Evolutionary conservation across 2,113 vertebrate genomes (phyloP).

Genomic region (Proterorhinus semilunaris): DNA sequence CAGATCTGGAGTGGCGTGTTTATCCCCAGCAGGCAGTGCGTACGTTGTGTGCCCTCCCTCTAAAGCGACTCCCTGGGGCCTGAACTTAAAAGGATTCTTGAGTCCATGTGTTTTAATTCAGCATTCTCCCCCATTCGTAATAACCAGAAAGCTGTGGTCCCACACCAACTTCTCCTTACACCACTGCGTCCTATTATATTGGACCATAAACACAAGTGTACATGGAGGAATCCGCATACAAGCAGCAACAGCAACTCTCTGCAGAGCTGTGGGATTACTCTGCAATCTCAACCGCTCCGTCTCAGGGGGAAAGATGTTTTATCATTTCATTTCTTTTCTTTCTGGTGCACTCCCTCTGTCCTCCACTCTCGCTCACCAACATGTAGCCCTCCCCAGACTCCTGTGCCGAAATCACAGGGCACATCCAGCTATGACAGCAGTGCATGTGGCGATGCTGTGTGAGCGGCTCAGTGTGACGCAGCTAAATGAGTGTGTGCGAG

Average conservation of each 20-base stretch:
- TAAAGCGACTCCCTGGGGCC: constrained; percentile 36
- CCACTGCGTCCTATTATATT: constrained; percentile 22
- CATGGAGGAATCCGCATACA: constrained; percentile 43
- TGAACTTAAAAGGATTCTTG: constrained; percentile 63
- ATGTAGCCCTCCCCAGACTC: constrained; percentile 71
- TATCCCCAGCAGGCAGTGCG: constrained; percentile 42
- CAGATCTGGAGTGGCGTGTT: constrained; percentile 52
- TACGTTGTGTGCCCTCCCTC: constrained; percentile 23
- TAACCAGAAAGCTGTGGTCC: constrained; percentile 51
- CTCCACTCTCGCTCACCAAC: constrained; percentile 62
- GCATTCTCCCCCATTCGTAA: constrained; percentile 51
- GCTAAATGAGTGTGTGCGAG: neutral
- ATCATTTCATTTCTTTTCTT: constrained; percentile 76
- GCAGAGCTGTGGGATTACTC: constrained; percentile 71
- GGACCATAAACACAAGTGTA: constrained; percentile 25
- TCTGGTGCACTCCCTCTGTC: constrained; percentile 41
- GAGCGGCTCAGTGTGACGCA: constrained; percentile 17
- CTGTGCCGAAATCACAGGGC: constrained; percentile 66
- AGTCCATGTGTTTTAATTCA: constrained; percentile 65
- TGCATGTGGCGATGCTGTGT: constrained; percentile 28
- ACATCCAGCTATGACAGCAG: constrained; percentile 60
- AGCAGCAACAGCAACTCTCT: constrained; percentile 38
- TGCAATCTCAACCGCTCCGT: constrained; percentile 69
- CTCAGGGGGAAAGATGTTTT: constrained; percentile 70
- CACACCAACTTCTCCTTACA: constrained; percentile 25